phyloP scores from a whole-genome alignment of 2,888 invertebrate species.

The Choristoneura rosaceana region DNA sequence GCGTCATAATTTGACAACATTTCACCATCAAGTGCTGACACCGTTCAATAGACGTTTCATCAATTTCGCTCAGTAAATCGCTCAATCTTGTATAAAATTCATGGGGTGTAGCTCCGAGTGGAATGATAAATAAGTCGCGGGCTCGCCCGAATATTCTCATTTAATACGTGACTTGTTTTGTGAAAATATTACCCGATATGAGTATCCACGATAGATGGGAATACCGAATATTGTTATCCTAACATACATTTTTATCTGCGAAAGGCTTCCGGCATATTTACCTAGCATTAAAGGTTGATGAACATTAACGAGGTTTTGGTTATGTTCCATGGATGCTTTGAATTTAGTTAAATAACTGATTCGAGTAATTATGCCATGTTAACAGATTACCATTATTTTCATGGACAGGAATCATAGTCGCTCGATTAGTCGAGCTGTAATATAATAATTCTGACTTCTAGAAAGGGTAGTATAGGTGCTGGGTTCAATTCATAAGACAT shows the following conservation, averaged over 20 bases:
- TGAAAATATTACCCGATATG: constrained; percentile 78
- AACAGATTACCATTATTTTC: too few species aligned
- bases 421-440: too few species aligned
- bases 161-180: constrained; percentile 85
- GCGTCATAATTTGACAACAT: constrained; percentile 51
- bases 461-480: too few species aligned
- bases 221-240: constrained; percentile 71
- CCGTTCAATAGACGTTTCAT: constrained; percentile 82
- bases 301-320: background rate
- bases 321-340: too few species aligned
- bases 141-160: constrained; percentile 85
- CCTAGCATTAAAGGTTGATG: background rate
- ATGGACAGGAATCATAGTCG: too few species aligned
- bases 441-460: too few species aligned
- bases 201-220: constrained; percentile 73
- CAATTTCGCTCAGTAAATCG: constrained; percentile 84
- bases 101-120: constrained; percentile 82
- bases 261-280: constrained; percentile 40
- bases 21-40: constrained; percentile 78
- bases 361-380: too few species aligned
- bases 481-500: too few species aligned
- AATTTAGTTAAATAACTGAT: too few species aligned
- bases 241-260: constrained; percentile 72
- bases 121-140: constrained; percentile 85
- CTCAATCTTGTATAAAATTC: constrained; percentile 86